Conservation (phyloP, 2,888 invertebrate species). For the Hylaea fasciaria region DNA sequence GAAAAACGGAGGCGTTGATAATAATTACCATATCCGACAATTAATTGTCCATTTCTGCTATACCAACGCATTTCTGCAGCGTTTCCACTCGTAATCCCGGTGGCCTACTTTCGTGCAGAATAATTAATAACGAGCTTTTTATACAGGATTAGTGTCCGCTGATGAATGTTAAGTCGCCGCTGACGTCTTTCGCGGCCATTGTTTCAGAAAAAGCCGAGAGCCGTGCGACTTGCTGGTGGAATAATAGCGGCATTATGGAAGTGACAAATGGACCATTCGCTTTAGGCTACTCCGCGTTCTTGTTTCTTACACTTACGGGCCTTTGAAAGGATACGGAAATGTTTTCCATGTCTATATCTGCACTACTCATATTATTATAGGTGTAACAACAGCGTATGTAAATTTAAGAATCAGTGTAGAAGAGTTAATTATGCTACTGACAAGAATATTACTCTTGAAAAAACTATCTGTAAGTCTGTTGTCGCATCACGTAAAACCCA, state of each 20-base stretch:
- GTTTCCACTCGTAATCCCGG: constrained; percentile 21
- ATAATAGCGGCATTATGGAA: constrained; percentile 13
- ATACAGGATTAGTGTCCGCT: constrained; percentile 37
- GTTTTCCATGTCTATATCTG: too few species aligned
- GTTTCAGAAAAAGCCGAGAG: constrained; percentile 15
- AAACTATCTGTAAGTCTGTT: too few species aligned
- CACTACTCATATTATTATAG: too few species aligned
- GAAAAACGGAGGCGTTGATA: too few species aligned
- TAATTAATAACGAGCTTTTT: constrained; percentile 41
- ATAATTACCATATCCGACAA: not conserved
- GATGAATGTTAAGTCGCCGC: constrained; percentile 28
- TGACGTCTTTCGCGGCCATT: constrained; percentile 20
- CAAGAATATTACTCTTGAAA: too few species aligned
- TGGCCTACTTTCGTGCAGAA: constrained; percentile 35
- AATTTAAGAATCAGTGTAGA: too few species aligned
- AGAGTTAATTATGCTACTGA: too few species aligned
- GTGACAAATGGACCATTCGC: constrained; percentile 5
- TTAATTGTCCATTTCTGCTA: not conserved
- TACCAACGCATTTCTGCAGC: constrained; percentile 28
- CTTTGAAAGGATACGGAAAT: too few species aligned
- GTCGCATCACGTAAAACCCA: too few species aligned
- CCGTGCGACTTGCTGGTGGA: not conserved
- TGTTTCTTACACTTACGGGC: not conserved
- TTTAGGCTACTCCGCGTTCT: not conserved
- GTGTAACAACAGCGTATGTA: too few species aligned